A percentile compares a stretch with the other conserved stretches of the same genome.
Conservation (phyloP, 2,113 vertebrate species). For the Isichthys henryi region DNA sequence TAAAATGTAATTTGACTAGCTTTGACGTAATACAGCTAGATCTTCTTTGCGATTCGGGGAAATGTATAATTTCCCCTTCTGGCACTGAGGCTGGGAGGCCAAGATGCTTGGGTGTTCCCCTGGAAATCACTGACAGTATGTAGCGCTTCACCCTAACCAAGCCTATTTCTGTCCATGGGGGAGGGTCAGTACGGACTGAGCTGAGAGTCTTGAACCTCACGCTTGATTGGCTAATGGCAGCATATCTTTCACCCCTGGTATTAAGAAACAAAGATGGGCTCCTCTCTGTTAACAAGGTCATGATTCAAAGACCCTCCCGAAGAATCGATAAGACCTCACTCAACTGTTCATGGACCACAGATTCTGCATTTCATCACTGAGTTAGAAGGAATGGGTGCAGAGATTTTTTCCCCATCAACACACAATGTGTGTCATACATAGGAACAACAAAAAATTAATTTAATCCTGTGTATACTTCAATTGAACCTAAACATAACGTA, state of each 20-base stretch:
- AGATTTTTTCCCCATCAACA: not conserved
- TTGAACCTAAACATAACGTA: not conserved
- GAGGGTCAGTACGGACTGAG: not conserved
- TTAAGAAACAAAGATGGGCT: not conserved
- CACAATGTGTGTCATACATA: not conserved
- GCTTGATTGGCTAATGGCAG: constrained; percentile 6
- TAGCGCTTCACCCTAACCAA: not conserved
- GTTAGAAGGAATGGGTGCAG: not conserved
- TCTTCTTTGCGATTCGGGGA: not conserved
- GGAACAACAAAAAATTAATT: not conserved
- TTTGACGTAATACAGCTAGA: not conserved
- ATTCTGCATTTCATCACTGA: not conserved
- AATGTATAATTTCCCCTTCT: not conserved
- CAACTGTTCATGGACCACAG: not conserved
- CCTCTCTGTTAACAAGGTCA: not conserved
- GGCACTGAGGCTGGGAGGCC: not conserved
- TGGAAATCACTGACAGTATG: not conserved
- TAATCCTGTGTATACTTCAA: not conserved
- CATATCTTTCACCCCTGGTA: not conserved
- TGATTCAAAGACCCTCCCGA: not conserved
- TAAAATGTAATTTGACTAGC: not conserved
- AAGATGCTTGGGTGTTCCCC: not conserved
- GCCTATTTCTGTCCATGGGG: not conserved
- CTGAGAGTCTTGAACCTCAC: not conserved
- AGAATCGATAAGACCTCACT: not conserved